A percentile compares a stretch with the other conserved stretches of the same genome.
Evolutionary conservation across 2,797 vertebrate genomes (phyloP).

Genomic region (Tokudaia tokunoshimensis): DNA sequence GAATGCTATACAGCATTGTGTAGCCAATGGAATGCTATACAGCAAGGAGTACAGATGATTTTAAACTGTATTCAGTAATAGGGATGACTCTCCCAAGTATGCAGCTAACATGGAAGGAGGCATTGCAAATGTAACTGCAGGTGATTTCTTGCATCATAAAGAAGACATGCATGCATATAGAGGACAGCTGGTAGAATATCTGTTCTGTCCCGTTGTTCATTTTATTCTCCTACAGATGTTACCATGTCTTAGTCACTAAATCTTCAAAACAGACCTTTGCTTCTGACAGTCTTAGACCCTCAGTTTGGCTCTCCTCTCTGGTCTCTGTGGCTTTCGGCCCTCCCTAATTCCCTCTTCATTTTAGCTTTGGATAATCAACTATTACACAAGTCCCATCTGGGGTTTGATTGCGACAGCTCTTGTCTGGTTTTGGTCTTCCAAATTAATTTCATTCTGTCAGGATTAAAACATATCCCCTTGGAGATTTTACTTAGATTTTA

Average conservation of each 20-base stretch:
- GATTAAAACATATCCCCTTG: slow-evolving; percentile 22
- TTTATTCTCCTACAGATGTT: neutral
- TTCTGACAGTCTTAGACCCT: neutral
- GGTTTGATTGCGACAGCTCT: slow-evolving; percentile 24
- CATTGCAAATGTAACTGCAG: neutral
- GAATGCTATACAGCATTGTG: neutral
- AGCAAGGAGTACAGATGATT: neutral
- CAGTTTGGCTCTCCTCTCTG: neutral
- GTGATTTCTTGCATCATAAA: too few relatives aligned
- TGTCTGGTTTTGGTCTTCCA: slow-evolving; percentile 61
- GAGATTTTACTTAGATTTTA: slow-evolving; percentile 64
- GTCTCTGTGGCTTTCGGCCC: neutral
- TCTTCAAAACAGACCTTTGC: neutral
- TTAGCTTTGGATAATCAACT: slow-evolving; percentile 58
- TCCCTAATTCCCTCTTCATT: slow-evolving; percentile 12
- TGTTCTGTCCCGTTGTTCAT: neutral
- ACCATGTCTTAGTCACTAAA: slow-evolving; percentile 22
- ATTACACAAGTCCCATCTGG: neutral
- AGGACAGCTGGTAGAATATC: neutral
- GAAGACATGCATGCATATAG: accelerated
- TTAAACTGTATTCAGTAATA: neutral
- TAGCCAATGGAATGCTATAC: neutral
- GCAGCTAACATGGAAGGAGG: neutral
- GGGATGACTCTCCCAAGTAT: neutral
- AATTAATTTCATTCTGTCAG: slow-evolving; percentile 68